These are phyloP conservation scores for Platalea minor DNA, from an alignment of 2,797 vertebrate species.

Conservation along the genomic window DNA sequence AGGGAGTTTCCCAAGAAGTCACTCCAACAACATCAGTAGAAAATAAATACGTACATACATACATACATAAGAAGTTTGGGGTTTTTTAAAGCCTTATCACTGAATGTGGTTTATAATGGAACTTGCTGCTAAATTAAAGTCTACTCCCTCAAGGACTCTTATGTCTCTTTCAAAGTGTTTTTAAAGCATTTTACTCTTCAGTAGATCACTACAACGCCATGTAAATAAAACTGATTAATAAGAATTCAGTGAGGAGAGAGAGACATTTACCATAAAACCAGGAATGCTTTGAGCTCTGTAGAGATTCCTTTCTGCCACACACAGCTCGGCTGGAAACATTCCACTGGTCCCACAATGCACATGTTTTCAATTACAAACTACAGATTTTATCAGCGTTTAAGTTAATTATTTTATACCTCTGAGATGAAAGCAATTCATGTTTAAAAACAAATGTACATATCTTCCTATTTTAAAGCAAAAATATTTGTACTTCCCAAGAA, in stretches of 20 bases:
- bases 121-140: constrained; percentile 69
- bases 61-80: not conserved
- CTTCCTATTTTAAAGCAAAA: constrained; percentile 38
- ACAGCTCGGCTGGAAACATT: constrained; percentile 66
- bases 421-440: constrained; percentile 64
- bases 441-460: constrained; percentile 43
- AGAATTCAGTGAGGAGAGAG: constrained; percentile 69
- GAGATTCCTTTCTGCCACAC: constrained; percentile 74
- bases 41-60: not conserved
- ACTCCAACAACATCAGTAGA: constrained; percentile 24
- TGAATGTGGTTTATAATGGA: constrained; percentile 57
- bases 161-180: constrained; percentile 62
- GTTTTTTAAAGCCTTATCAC: constrained; percentile 32
- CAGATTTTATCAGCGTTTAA: constrained; percentile 68
- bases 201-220: constrained; percentile 58
- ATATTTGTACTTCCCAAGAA: constrained; percentile 23
- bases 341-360: constrained; percentile 52
- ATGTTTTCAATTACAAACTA: constrained; percentile 71
- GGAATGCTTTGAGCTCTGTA: constrained; percentile 69
- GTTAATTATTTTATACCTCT: constrained; percentile 67
- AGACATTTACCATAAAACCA: constrained; percentile 72
- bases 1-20: constrained; percentile 65
- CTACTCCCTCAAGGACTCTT: constrained; percentile 59
- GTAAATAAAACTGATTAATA: constrained; percentile 76
- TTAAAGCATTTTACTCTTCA: constrained; percentile 62